Percentiles rank a stretch among this genome's conserved stretches.
These are phyloP conservation scores for Trichonephila clavata DNA, from an alignment of 1,140 invertebrate genomes.

Conservation along the genomic window DNA sequence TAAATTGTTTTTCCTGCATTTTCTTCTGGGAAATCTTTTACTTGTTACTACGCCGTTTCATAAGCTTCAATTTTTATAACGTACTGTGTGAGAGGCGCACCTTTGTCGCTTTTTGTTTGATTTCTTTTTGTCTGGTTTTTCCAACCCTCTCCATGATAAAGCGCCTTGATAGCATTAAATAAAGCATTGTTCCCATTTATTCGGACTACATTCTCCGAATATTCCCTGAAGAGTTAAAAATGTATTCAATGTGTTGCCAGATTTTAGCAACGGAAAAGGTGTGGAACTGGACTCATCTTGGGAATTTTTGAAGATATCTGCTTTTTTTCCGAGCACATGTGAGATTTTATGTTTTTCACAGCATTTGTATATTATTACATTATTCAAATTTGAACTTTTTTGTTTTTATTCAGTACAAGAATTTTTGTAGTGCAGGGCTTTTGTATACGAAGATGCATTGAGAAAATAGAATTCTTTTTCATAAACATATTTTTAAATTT, in stretches of 20 bases:
- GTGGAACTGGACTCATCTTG: background rate
- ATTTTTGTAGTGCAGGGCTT: too few species aligned
- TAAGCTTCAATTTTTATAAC: constrained; percentile 74
- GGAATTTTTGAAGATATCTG: background rate
- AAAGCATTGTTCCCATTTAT: constrained; percentile 46
- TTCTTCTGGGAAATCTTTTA: constrained; percentile 74
- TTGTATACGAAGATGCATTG: too few species aligned
- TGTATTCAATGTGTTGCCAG: constrained; percentile 26
- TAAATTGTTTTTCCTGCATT: constrained; percentile 72
- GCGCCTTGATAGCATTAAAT: constrained; percentile 65
- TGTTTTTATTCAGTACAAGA: background rate
- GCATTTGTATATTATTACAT: background rate
- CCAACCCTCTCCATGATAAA: constrained; percentile 11
- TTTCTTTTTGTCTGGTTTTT: background rate
- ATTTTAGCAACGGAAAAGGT: background rate
- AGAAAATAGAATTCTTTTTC: too few species aligned
- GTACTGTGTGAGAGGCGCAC: background rate
- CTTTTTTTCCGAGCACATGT: background rate
- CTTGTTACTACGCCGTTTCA: constrained; percentile 60
- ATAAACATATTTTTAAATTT: too few species aligned
- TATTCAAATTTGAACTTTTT: background rate
- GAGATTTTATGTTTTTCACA: background rate
- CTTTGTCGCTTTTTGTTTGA: background rate
- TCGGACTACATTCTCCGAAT: constrained; percentile 16
- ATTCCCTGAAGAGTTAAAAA: constrained; percentile 15